Percentiles rank a stretch among this genome's conserved stretches.
Evolutionary conservation across 2,113 vertebrate species (phyloP).

Genomic region (Melanerpes formicivorus): DNA sequence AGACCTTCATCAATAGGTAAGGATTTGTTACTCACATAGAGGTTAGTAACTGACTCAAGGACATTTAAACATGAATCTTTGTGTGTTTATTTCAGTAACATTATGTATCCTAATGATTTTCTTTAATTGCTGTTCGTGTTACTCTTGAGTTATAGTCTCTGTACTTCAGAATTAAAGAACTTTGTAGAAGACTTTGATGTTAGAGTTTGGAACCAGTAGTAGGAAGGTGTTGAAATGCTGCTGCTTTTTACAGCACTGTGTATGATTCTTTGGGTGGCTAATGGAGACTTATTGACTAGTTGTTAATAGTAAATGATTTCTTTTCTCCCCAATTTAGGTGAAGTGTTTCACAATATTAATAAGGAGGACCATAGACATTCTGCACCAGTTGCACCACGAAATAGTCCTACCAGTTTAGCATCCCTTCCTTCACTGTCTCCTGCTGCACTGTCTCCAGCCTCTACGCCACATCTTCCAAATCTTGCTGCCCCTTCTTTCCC

Average conservation of each 20-base stretch:
- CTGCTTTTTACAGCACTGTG: not conserved
- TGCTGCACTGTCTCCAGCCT: conserved; percentile 80
- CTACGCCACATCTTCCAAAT: conserved; percentile 84
- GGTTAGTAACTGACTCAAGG: not conserved
- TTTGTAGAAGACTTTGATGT: not conserved
- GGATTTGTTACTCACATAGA: not conserved
- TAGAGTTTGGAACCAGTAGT: not conserved
- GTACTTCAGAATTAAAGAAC: not conserved
- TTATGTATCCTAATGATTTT: not conserved
- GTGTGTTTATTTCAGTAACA: not conserved
- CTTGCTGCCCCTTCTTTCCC: conserved; percentile 86
- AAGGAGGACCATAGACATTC: conserved; percentile 91
- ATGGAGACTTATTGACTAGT: not conserved
- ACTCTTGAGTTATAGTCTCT: not conserved
- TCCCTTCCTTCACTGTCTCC: conserved; percentile 86
- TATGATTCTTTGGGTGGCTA: not conserved
- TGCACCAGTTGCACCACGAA: conserved; percentile 83
- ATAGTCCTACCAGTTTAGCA: conserved; percentile 84
- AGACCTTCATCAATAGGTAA: conserved; percentile 90
- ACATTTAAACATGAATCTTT: not conserved
- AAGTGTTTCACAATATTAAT: conserved; percentile 92
- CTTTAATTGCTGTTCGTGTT: not conserved
- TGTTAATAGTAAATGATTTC: not conserved
- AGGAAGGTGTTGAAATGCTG: not conserved
- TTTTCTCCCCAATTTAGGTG: conserved; percentile 76